Conservation (phyloP, 64 coral and sea anemone genomes). For the Cladopsammia gracilis region DNA sequence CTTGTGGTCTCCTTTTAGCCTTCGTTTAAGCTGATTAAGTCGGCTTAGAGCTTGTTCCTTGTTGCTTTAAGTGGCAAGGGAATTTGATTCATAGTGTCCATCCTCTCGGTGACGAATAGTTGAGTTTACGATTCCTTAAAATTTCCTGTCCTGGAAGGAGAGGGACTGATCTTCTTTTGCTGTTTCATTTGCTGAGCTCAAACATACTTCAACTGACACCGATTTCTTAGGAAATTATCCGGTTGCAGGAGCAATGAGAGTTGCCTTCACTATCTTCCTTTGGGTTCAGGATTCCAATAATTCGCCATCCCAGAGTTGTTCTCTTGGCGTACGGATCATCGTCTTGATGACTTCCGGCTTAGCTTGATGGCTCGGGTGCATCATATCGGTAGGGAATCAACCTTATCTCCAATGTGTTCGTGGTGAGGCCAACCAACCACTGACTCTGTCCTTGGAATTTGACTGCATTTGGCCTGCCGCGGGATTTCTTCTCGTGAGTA, state of each 20-base stretch:
- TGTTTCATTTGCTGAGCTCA: not conserved
- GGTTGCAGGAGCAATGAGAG: not conserved
- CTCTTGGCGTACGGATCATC: constrained; percentile 51
- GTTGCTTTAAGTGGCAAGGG: not conserved
- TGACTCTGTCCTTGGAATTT: constrained; percentile 56
- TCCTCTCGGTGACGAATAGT: too few species aligned
- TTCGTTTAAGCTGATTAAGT: not conserved
- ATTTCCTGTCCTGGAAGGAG: not conserved
- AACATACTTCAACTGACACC: not conserved
- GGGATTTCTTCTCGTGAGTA: constrained; percentile 52
- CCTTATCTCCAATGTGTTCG: constrained; percentile 2
- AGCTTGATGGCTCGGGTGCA: constrained; percentile 62
- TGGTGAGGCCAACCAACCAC: constrained; percentile 49
- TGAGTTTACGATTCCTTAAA: not conserved
- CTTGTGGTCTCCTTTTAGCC: not conserved
- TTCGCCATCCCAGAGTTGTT: constrained; percentile 62
- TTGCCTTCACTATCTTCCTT: not conserved
- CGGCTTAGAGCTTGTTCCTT: not conserved
- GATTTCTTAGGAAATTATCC: not conserved
- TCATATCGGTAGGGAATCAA: constrained; percentile 46
- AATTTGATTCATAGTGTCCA: not conserved
- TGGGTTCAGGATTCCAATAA: constrained; percentile 8
- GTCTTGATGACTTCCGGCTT: constrained; percentile 52
- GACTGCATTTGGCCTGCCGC: not conserved
- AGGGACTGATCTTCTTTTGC: not conserved